Percentiles rank a stretch among this genome's conserved stretches.
These are phyloP conservation scores for Gadus macrocephalus DNA, from an alignment of 2,113 vertebrate genomes.

Conservation along the genomic window DNA sequence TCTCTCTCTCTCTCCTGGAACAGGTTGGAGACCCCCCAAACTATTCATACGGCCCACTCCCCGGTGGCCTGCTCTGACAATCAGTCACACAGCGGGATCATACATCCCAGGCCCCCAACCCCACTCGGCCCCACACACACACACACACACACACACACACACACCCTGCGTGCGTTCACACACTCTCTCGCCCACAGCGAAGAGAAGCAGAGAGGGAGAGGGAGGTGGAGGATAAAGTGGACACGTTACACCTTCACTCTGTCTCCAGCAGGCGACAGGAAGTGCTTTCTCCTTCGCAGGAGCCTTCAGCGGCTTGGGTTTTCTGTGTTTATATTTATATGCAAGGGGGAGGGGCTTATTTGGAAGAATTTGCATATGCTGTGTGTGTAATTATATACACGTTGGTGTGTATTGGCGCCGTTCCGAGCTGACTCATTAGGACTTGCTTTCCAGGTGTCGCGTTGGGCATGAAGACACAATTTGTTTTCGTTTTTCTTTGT, in stretches of 20 bases:
- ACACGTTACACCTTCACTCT: slow-evolving; percentile 1
- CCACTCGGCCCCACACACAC: not conserved
- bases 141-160: not conserved
- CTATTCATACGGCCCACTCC: slow-evolving; percentile 13
- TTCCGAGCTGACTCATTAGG: no score
- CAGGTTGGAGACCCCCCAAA: not conserved
- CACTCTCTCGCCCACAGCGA: not conserved
- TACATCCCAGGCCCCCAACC: not conserved
- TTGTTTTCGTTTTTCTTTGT: no score
- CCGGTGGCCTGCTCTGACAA: not conserved
- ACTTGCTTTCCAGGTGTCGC: no score
- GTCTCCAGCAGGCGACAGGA: slow-evolving; percentile 12
- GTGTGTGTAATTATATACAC: no score
- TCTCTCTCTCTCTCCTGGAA: not conserved
- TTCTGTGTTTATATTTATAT: not conserved
- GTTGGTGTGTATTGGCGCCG: no score
- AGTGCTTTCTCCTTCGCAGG: slow-evolving; percentile 27
- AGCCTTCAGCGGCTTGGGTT: slow-evolving; percentile 16
- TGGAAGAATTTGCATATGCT: no score
- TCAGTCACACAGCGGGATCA: slow-evolving; percentile 19
- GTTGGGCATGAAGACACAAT: no score
- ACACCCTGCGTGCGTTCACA: not conserved
- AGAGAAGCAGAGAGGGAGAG: not conserved
- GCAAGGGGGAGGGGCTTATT: not conserved
- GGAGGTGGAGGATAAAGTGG: no score